Percentiles rank a stretch among this genome's conserved stretches.
These are phyloP conservation scores for Oligia strigilis DNA, from an alignment of 2,888 invertebrate genomes.

Conservation along the genomic window DNA sequence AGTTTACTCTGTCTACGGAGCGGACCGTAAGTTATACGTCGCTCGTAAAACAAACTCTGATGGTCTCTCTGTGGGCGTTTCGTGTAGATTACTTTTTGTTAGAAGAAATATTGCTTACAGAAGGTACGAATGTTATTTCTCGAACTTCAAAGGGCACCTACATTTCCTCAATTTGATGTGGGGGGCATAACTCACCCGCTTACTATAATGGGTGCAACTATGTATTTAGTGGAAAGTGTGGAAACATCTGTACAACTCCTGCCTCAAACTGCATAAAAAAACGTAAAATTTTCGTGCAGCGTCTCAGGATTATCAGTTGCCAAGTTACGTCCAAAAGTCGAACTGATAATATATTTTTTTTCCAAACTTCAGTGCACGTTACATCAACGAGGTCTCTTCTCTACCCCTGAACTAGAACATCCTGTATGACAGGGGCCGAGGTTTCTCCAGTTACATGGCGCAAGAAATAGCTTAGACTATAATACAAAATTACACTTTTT, in stretches of 20 bases:
- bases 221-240: constrained; percentile 18
- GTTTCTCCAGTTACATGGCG: too few species aligned
- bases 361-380: too few species aligned
- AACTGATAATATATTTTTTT: too few species aligned
- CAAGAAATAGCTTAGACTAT: too few species aligned
- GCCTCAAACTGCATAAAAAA: not conserved
- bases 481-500: too few species aligned
- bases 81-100: constrained; percentile 55
- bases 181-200: constrained; percentile 28
- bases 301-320: constrained; percentile 2
- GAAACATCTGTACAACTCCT: not conserved
- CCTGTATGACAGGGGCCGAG: too few species aligned
- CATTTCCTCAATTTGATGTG: not conserved
- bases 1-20: constrained; percentile 10
- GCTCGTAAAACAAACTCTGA: constrained; percentile 54
- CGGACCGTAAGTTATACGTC: constrained; percentile 37
- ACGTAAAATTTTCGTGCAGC: not conserved
- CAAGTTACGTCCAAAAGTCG: not conserved
- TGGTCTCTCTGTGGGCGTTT: constrained; percentile 49
- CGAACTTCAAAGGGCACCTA: constrained; percentile 44
- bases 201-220: constrained; percentile 16
- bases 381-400: too few species aligned
- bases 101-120: constrained; percentile 48
- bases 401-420: too few species aligned
- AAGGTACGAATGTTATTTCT: constrained; percentile 37